Evolutionary conservation across 1,140 invertebrate genomes (phyloP).

Genomic region (Monochamus saltuarius): DNA sequence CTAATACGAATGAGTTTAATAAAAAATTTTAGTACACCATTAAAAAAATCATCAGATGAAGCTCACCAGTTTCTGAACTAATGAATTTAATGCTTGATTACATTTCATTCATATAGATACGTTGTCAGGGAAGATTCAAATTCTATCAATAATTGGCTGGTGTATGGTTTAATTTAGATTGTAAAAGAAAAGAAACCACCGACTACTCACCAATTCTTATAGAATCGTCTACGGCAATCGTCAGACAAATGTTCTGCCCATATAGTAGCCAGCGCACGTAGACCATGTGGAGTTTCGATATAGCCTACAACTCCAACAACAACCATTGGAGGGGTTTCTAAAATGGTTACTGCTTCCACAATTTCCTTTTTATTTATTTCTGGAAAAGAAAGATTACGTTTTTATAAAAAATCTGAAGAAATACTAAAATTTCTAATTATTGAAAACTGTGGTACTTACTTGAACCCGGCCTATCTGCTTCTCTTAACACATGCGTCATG

Average conservation of each 20-base stretch:
- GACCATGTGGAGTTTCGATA: constrained; percentile 96
- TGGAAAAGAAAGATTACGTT: constrained; percentile 49
- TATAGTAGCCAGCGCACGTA: constrained; percentile 91
- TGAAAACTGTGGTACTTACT: too few relatives aligned
- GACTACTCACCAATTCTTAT: constrained; percentile 96
- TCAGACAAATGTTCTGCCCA: constrained; percentile 99
- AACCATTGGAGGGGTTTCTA: constrained; percentile 98
- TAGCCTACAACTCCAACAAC: constrained; percentile 97
- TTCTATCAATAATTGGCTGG: too few relatives aligned
- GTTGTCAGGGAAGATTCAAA: too few relatives aligned
- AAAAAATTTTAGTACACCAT: too few relatives aligned
- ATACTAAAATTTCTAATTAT: too few relatives aligned
- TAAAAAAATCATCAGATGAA: too few relatives aligned
- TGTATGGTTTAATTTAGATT: too few relatives aligned
- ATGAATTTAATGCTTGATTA: too few relatives aligned
- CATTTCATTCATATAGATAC: too few relatives aligned
- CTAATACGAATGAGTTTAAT: too few relatives aligned
- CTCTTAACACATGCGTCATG: constrained; percentile 99
- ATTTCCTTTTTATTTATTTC: constrained; percentile 99
- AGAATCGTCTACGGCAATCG: constrained; percentile 97
- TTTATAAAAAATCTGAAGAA: constrained; percentile 14
- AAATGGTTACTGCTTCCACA: constrained; percentile 96
- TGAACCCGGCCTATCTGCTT: constrained; percentile 98
- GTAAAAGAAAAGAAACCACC: background rate
- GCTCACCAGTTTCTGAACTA: too few relatives aligned